phyloP scores from a whole-genome alignment of 2,888 invertebrate species.

The Creontiades dilutus region DNA sequence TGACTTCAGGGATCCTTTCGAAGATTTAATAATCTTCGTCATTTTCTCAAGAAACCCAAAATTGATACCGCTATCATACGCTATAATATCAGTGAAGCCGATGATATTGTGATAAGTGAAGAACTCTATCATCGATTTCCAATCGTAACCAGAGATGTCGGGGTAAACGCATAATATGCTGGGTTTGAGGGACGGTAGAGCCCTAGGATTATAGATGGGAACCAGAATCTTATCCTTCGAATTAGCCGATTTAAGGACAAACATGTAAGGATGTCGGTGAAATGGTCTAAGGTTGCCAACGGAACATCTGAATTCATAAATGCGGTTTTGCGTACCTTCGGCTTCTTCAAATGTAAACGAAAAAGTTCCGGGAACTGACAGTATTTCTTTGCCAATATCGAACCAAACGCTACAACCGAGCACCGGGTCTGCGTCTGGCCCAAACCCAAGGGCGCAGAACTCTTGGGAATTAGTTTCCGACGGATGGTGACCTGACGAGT shows the following conservation, averaged over 20 bases:
- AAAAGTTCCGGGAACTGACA: constrained; percentile 61
- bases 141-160: constrained; percentile 44
- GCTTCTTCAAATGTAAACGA: neutral
- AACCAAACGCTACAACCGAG: constrained; percentile 57
- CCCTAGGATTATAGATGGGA: constrained; percentile 15
- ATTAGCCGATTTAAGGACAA: constrained; percentile 42
- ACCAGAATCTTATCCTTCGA: constrained; percentile 3
- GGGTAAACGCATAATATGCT: constrained; percentile 54
- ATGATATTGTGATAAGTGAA: constrained; percentile 46
- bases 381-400: constrained; percentile 51
- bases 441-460: constrained; percentile 62
- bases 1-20: constrained; percentile 46
- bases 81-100: constrained; percentile 62
- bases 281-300: constrained; percentile 39
- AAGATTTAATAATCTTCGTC: neutral
- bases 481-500: no score
- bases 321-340: neutral
- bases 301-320: constrained; percentile 58
- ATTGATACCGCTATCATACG: constrained; percentile 63
- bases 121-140: constrained; percentile 63
- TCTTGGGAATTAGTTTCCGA: neutral
- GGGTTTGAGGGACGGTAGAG: neutral
- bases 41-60: constrained; percentile 55
- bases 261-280: constrained; percentile 47
- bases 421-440: constrained; percentile 11